Base-by-base conservation (phyloP, 2,113 vertebrate species). In the Rostratula benghalensis region DNA sequence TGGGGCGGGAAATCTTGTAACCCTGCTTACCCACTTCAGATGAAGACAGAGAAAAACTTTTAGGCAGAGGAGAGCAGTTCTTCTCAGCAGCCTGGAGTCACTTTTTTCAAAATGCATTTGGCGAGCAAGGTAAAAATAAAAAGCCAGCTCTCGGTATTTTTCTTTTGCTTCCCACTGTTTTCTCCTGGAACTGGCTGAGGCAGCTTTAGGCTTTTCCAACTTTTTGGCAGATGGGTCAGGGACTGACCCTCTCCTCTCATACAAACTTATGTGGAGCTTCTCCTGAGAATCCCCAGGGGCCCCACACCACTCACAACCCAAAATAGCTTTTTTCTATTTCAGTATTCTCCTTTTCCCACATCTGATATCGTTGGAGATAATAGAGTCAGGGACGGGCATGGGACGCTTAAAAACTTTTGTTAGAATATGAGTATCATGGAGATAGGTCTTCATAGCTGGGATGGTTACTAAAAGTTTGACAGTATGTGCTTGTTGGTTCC, bases 251-350 rank as follows among this genome's bases (percentile, higher is more conserved):
- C 39, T 92, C 57, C 53, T 20, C 10, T 3, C 30, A 31, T 5
- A 46, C 0, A 3, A 88, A 59, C 51, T 86, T 35, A 76, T 67
- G 59, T 39, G 63, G 78, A 81, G 35, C 43, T 74, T 90, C 79
- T 95, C 69, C 45, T 8, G 15, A 68, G 33, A 65, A 39, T 82
- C 65, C 57, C 68, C 4, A 3, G 53, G 77, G 89, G 7, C 28
- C 33, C 59, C 4, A 4, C 69, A 82, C 48, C 48, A 68, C 61
- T 68, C 39, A 4, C 73, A 89, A 73, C 51, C 80, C 4, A 0
- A 87, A 95, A 81, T 45, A 92, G 46, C n/a, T 11, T 56, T 39
- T 41, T 94, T 70, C 91, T 90, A 33, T 90, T 80, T 69, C 80
- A 56, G 27, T 48, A 22, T 75, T 76, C 51, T 87, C 48, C 39